These are phyloP conservation scores for Homarus americanus DNA, from an alignment of 1,140 invertebrate species.

Conservation along the genomic window DNA sequence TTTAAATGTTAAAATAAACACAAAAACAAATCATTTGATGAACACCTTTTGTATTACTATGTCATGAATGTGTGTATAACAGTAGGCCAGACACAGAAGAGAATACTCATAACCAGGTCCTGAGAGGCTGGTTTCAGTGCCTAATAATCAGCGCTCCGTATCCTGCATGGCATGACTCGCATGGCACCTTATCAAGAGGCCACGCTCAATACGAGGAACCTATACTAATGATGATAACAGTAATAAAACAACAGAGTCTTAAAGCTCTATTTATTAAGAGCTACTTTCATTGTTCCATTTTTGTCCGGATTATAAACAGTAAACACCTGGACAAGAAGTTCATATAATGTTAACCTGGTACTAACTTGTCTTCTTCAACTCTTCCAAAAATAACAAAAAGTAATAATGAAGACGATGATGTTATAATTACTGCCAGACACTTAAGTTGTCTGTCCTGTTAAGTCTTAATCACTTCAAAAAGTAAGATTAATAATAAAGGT, in stretches of 20 bases:
- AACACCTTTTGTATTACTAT: neutral
- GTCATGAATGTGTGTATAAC: neutral
- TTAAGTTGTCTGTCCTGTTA: neutral
- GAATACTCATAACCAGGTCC: too few species aligned
- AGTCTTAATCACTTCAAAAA: neutral
- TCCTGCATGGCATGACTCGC: constrained; percentile 48
- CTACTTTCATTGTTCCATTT: neutral
- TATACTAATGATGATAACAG: neutral
- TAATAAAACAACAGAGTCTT: neutral
- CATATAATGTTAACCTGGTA: too few species aligned
- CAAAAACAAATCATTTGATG: neutral
- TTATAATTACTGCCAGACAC: neutral
- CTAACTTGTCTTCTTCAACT: too few species aligned
- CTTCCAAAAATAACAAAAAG: neutral
- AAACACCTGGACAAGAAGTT: neutral
- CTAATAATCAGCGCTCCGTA: neutral
- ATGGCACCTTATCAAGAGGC: constrained; percentile 19
- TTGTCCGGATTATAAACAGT: neutral
- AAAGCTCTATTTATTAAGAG: neutral
- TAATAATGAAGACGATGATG: neutral
- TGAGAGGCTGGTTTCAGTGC: neutral
- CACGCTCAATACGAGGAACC: constrained; percentile 34
- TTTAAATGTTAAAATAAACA: neutral
- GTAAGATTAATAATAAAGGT: too few species aligned
- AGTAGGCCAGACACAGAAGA: neutral